Base-by-base conservation (phyloP, 2,888 invertebrate genomes). In the Dasysyrphus albostriatus region DNA sequence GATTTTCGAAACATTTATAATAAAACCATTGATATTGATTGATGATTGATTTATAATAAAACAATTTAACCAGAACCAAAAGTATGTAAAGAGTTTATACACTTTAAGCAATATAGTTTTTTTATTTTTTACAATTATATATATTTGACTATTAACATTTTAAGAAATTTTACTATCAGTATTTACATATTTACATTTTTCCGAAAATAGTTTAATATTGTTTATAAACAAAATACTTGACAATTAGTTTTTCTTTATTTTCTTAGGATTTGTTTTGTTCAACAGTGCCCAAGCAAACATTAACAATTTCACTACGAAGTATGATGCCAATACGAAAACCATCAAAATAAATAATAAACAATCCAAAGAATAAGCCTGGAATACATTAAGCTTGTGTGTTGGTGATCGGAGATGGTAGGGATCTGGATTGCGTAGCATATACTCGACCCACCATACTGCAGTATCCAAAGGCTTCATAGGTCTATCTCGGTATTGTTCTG, bases 401-500 rank as follows among this genome's bases (percentile, higher is more conserved):
- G 93, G 92, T 7, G 94, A 91, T 51, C 69, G 70, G 7, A 94
- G 91, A 90, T 94, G 94, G n/a, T 90, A 92, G 0, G 94, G 94
- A 1, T 94, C 94, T 10, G 92, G 91, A 16, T 94, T 94, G 8
- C 93, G 91, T 0, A 94, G 93, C 0, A 94, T 93, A 89, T 95
- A 94, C 89, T 95, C 95, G 16, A 94, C 93, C 95, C 95, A 95
- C 91, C 94, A 94, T 2, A 94, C 92, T 3, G 95, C 93, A 16
- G 94, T 94, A n/a, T 94, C 93, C 16, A 94, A 92, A 0, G 95
- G 94, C 1, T 93, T 90, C 88, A 94, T 90, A 0, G 93, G 94
- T 0, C 94, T 93, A 89, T 94, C 94, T 67, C 90, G 91, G 90
- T 93, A 94, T 54, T 92, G 89, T 32, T 88, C 90, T 3, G 94